A percentile compares a stretch with the other conserved stretches of the same genome.
Conservation (phyloP, 2,888 invertebrate genomes). For the Deilephila porcellus region DNA sequence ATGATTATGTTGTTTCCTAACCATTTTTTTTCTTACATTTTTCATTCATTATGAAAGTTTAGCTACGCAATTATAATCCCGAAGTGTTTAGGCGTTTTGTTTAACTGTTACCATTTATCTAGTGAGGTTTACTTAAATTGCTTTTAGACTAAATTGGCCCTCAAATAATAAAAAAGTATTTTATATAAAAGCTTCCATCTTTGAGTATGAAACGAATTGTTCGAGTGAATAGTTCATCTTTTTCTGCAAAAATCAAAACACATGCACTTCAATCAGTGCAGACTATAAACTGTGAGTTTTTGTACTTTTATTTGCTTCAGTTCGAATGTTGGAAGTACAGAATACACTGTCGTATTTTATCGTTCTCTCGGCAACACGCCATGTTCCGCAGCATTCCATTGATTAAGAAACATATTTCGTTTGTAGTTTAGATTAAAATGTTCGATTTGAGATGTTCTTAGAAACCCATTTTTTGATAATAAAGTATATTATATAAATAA, state of each 20-base stretch:
- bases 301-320: slow-evolving; percentile 1
- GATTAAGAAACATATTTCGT: neutral
- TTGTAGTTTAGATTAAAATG: neutral
- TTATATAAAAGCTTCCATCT: neutral
- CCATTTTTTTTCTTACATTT: no score
- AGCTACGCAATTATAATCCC: no score
- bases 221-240: slow-evolving; percentile 10
- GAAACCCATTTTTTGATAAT: neutral
- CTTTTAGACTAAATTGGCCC: no score
- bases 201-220: neutral
- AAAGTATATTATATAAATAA: neutral
- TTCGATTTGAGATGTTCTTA: no score
- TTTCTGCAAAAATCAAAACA: slow-evolving; percentile 41
- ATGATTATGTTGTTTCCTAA: no score
- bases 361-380: slow-evolving; percentile 1
- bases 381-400: neutral
- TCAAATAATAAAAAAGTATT: neutral
- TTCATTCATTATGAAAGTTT: no score
- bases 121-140: no score
- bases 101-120: no score
- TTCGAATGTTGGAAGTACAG: neutral
- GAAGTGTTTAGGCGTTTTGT: no score
- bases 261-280: slow-evolving; percentile 22
- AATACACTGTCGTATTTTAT: slow-evolving; percentile 1
- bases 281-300: slow-evolving; percentile 21